Evolutionary conservation across 1,140 invertebrate genomes (phyloP), one percentile per base, ranked within the genome.

Genomic region (Heliconius hermathena): DNA sequence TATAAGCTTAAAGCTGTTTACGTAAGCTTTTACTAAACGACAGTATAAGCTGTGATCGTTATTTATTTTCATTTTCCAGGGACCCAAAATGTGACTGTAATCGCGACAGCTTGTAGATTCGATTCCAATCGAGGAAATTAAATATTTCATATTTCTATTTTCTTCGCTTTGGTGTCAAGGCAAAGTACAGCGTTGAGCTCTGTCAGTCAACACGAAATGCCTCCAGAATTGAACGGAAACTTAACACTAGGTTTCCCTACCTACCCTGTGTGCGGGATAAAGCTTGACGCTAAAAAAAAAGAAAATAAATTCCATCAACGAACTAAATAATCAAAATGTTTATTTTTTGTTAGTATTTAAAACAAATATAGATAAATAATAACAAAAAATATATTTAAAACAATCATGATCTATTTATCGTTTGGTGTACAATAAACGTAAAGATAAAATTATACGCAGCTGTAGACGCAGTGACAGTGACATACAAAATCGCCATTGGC

Each of bases 1-100:
- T 8, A 71, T 41, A 77, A 74, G 1, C 49, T 41, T 13, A 8
- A 74, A 52, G 60, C 73, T 54, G 71, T 46, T 22, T 41, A 72
- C 2, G 41, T 41, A 71, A 11, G 8, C 57, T 26, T n/a, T 4
- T 22, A 60, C 3, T 2, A 57, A 57, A n/a, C 20, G 49, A 52
- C 3, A 57, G 8, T n/a, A 57, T 22, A 11, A 57, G 9, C 1
- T 22, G 8, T 54, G 3, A 22, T 57, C 0, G 3, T 9, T 57
- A 57, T 3, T 3, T 11, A 1, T 57, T 57, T 57, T n/a, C 5
- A 3, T 3, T 13, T 4, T 46, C 33, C 33, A 33, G 33, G 3
- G 33, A 0, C 33, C 6, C 6, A 36, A 36, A 36, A 4, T 36
- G 33, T 36, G 33, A 8, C 6, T 36, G 8, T 36, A 36, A 36